A percentile compares a stretch with the other conserved stretches of the same genome.
These are phyloP conservation scores for Electrona antarctica DNA, from an alignment of 2,113 vertebrate genomes.

Conservation along the genomic window DNA sequence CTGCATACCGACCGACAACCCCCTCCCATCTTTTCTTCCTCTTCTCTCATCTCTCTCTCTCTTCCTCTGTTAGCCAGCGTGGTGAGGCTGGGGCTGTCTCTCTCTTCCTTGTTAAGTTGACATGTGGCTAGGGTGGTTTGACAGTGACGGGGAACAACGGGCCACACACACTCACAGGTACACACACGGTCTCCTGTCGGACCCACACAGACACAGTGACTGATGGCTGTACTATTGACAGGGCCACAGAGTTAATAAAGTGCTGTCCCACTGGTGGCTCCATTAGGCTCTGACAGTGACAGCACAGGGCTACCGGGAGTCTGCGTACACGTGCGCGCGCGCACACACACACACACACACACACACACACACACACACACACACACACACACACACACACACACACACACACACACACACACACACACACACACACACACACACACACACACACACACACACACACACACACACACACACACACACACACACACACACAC, in stretches of 20 bases:
- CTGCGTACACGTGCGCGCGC: background rate
- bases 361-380: too few species aligned
- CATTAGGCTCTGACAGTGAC: constrained; percentile 79
- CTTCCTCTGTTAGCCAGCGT: constrained; percentile 18
- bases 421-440: constrained; percentile 4
- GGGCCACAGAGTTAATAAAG: constrained; percentile 81
- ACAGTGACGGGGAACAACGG: constrained; percentile 62
- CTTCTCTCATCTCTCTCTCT: background rate
- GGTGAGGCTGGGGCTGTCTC: constrained; percentile 14
- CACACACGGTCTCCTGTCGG: background rate
- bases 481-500: too few species aligned
- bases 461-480: too few species aligned
- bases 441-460: background rate
- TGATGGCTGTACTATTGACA: constrained; percentile 79
- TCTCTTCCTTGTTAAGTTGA: constrained; percentile 67
- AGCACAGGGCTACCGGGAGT: constrained; percentile 66
- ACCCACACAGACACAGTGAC: constrained; percentile 42
- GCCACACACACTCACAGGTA: constrained; percentile 10
- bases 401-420: constrained; percentile 2
- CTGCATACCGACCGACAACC: constrained; percentile 22
- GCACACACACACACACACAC: too few species aligned
- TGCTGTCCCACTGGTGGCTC: constrained; percentile 75
- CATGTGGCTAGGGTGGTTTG: constrained; percentile 50
- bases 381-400: too few species aligned
- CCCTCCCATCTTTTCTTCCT: background rate